phyloP scores from a whole-genome alignment of 2,888 invertebrate genomes.

The Chrysomela aeneicollis region DNA sequence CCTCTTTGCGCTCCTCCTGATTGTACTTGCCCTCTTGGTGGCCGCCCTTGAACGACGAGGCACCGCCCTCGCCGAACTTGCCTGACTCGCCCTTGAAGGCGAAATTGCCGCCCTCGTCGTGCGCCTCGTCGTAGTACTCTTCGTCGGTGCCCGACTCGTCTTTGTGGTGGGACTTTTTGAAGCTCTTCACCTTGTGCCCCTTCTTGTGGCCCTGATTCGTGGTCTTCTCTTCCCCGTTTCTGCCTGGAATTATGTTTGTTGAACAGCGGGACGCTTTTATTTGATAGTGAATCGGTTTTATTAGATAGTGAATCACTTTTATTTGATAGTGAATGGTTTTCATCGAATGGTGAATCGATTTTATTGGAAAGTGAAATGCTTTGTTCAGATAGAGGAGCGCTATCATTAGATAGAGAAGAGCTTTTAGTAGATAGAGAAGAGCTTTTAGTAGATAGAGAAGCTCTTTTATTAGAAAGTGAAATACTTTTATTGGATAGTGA shows the following conservation, averaged over 20 bases:
- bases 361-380: too few species aligned
- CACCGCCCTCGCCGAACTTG: constrained; percentile 67
- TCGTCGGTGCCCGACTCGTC: constrained; percentile 73
- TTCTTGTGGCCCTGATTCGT: constrained; percentile 70
- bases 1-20: constrained; percentile 66
- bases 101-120: constrained; percentile 70
- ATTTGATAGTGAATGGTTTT: too few species aligned
- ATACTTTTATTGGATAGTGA: too few species aligned
- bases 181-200: constrained; percentile 72
- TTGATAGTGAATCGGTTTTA: too few species aligned
- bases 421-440: too few species aligned
- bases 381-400: too few species aligned
- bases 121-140: constrained; percentile 71
- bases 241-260: constrained; percentile 51
- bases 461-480: too few species aligned
- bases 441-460: too few species aligned
- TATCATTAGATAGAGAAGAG: too few species aligned
- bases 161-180: constrained; percentile 71
- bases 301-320: too few species aligned
- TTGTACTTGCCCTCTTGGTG: constrained; percentile 68
- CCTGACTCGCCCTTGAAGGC: constrained; percentile 67
- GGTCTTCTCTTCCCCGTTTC: constrained; percentile 66
- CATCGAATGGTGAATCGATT: too few species aligned
- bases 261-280: too few species aligned
- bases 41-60: constrained; percentile 59